phyloP scores from a whole-genome alignment of 1,140 invertebrate genomes.

The Ladona fulva region DNA sequence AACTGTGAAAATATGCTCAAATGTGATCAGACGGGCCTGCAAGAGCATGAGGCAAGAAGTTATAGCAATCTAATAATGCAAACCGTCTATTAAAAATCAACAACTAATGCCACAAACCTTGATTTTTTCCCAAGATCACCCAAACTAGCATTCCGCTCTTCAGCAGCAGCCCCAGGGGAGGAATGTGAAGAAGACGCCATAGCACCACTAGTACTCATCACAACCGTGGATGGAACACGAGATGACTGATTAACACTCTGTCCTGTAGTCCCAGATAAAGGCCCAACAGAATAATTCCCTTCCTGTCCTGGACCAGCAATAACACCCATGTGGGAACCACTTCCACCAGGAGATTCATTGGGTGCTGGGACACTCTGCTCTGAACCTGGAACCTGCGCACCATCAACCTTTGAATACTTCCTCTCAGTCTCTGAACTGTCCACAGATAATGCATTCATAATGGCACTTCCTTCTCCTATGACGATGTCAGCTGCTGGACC shows the following conservation, averaged over 20 bases:
- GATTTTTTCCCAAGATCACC: background rate
- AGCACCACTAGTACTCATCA: background rate
- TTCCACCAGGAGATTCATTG: background rate
- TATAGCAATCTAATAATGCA: too few relatives aligned
- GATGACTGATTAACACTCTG: background rate
- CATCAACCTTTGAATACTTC: background rate
- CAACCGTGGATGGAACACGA: background rate
- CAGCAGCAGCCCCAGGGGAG: background rate
- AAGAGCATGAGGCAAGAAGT: too few relatives aligned
- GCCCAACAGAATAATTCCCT: background rate
- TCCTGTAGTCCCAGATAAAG: background rate
- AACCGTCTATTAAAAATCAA: too few relatives aligned
- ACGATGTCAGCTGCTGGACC: background rate
- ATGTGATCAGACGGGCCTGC: too few relatives aligned
- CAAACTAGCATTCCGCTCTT: background rate
- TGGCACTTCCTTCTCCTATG: background rate
- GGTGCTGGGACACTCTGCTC: background rate
- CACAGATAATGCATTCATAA: background rate
- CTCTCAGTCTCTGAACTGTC: background rate
- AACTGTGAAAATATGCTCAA: too few relatives aligned
- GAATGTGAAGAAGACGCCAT: background rate
- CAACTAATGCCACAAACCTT: background rate
- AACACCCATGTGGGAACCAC: background rate
- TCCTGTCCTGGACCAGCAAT: background rate
- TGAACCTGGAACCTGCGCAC: background rate